A percentile compares a stretch with the other conserved stretches of the same genome.
These are phyloP conservation scores for Pinctada fucata DNA, from an alignment of 2,888 invertebrate genomes.

Conservation along the genomic window DNA sequence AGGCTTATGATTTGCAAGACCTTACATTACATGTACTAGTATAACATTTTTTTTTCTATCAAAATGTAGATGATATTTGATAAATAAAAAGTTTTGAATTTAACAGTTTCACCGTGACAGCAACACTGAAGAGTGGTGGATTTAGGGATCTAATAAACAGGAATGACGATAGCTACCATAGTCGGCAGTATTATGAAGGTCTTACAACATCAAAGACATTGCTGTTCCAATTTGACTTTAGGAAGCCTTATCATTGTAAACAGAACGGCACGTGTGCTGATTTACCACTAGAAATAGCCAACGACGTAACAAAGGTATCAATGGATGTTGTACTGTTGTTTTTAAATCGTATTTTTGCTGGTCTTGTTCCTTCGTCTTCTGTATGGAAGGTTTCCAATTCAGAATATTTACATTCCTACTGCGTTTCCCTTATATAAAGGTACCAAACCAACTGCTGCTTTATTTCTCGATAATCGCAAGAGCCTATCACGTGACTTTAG, in stretches of 20 bases:
- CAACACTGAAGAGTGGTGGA: neutral
- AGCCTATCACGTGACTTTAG: too few species aligned
- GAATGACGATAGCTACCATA: neutral
- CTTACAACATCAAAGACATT: neutral
- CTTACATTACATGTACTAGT: too few species aligned
- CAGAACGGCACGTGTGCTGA: constrained; percentile 1
- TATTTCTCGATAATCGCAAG: too few species aligned
- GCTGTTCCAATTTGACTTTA: constrained; percentile 18
- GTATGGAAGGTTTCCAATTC: too few species aligned
- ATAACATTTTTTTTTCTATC: too few species aligned
- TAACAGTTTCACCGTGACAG: constrained; percentile 2
- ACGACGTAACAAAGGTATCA: constrained; percentile 21
- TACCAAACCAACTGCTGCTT: too few species aligned
- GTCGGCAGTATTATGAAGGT: neutral
- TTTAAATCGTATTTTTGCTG: too few species aligned
- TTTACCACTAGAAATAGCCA: neutral
- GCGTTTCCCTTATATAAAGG: too few species aligned
- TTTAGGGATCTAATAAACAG: constrained; percentile 4
- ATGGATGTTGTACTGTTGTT: too few species aligned
- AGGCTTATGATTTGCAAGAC: too few species aligned
- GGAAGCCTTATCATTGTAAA: constrained; percentile 17
- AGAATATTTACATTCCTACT: too few species aligned
- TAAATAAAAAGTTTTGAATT: neutral
- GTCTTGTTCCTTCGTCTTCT: too few species aligned
- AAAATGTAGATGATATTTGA: neutral